Evolutionary conservation across 1,140 invertebrate species (phyloP), one percentile per base, ranked within the genome.

Genomic region (Zaprionus capensis): DNA sequence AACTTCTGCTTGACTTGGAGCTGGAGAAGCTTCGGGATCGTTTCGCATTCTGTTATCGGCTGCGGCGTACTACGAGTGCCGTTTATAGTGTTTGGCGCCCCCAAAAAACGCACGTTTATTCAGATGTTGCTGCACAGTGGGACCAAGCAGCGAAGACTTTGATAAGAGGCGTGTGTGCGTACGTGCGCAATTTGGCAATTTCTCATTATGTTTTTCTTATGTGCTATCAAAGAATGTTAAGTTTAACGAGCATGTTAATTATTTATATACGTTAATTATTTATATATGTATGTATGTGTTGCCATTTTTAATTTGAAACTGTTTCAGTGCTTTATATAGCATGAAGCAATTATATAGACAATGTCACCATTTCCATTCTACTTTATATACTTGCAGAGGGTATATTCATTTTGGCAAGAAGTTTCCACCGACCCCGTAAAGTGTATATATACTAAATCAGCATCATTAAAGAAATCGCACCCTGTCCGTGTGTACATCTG

Each of bases 71-170:
- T 58, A 74, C 72, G 55, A 75, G 55, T 71, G 67, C 68, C 72
- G 59, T 71, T 70, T 38, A 14, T 2, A 22, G 22, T 14, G 31
- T 49, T 49, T 51, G 53, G 24, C 44, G 53, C 59, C 41, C 36
- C 41, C 31, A 5, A 55, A 59, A 59, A 71, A 26, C 73, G 51
- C 73, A 76, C 73, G 67, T 71, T 76, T 76, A 76, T 65, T 69
- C 49, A 9, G 26, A 62, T 69, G 31, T 34, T 34, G 31, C 31
- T 34, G 17, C 24, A 71, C 68, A 76, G 68, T 71, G 73, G 61
- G 20, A 36, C 61, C 53, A 63, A 51, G n/a, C 0, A 51, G 26
- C 2, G 31, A 34, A 34, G 31, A 34, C 31, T 34, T 2, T 70
- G 67, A 70, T 70, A 70, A 70, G 44, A 11, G 1, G 34, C 46